Percentiles rank a stretch among this genome's conserved stretches.
phyloP scores from a whole-genome alignment of 2,888 invertebrate species.

The Mythimna loreyi region DNA sequence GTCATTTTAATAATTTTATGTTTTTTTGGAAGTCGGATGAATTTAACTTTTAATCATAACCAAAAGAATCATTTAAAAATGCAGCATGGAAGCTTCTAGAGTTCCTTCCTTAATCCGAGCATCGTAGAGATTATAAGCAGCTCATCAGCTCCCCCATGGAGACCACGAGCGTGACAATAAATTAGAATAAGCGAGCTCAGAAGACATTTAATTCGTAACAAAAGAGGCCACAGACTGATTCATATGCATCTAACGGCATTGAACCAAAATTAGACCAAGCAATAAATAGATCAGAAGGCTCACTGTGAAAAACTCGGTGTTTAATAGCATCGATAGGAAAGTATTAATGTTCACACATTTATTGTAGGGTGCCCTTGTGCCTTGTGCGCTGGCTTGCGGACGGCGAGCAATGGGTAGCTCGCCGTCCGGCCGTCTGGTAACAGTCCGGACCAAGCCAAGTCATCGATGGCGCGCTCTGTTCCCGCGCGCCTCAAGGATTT shows the following conservation, averaged over 20 bases:
- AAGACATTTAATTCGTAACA: slow-evolving; percentile 56
- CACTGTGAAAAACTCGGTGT: neutral
- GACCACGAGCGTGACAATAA: slow-evolving; percentile 29
- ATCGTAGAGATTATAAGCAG: slow-evolving; percentile 15
- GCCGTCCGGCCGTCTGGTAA: too few relatives aligned
- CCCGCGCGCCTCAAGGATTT: too few relatives aligned
- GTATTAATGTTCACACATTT: too few relatives aligned
- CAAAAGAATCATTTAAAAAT: neutral
- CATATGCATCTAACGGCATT: slow-evolving; percentile 67
- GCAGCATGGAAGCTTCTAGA: neutral
- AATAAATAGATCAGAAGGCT: slow-evolving; percentile 4
- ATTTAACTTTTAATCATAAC: neutral
- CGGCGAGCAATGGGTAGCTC: too few relatives aligned
- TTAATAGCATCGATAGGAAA: too few relatives aligned
- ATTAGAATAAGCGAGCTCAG: slow-evolving; percentile 47
- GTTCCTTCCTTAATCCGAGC: slow-evolving; percentile 9
- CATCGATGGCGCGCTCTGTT: too few relatives aligned
- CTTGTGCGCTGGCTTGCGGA: too few relatives aligned
- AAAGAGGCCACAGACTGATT: slow-evolving; percentile 63
- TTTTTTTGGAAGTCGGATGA: too few relatives aligned
- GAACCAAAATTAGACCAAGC: slow-evolving; percentile 60
- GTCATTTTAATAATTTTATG: too few relatives aligned
- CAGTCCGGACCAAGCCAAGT: too few relatives aligned
- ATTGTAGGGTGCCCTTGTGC: too few relatives aligned
- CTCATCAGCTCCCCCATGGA: slow-evolving; percentile 27